Base-by-base conservation (phyloP, 92 coral and sea anemone species). In the Metridium senile region DNA sequence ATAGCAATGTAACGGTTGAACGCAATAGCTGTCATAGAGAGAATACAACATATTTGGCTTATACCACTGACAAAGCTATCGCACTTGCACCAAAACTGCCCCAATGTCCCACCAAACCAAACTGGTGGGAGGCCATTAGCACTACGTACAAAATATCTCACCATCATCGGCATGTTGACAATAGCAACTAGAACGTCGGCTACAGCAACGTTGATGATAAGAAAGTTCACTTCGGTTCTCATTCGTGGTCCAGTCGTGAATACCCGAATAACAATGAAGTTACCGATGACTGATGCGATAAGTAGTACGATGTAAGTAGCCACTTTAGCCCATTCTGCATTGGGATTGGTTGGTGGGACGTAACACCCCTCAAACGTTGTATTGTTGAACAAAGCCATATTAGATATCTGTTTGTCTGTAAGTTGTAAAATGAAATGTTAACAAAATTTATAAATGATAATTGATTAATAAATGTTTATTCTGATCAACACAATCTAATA, bases 1-100 rank as follows among this genome's bases (percentile, higher is more conserved):
- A 95, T 86, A 0, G 98, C 98, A 31, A 83, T 84, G 57, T 81
- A 95, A 11, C 98, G 90, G 72, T 95, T 93, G 33, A 89, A 84
- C 16, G 98, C 98, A 21, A 94, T 92, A 22, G 90, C 88, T 16
- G 89, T 78, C 81, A 94, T 88, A 0, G 96, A 86, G 46, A 95
- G 68, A 31, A 93, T 88, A 19, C 98, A 92, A 70, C 97, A 89
- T 56, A 88, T 82, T 46, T 86, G 81, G 45, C 93, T 89, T 16
- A 88, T 45, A 0, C 93, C 93, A 68, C 80, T 85, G 19, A 91
- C 66, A 74, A 89, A 82, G 45, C 34, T 69, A 18, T 74, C 62
- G 27, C 75, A 29, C 45, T 82, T 79, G 74, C 97, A 91, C 22
- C 84, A 57, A 28, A 88, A 66, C n/a, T 31, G 64, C 7, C 97